These are phyloP conservation scores for Mirza zaza DNA, from an alignment of 2,113 vertebrate genomes.

Conservation along the genomic window DNA sequence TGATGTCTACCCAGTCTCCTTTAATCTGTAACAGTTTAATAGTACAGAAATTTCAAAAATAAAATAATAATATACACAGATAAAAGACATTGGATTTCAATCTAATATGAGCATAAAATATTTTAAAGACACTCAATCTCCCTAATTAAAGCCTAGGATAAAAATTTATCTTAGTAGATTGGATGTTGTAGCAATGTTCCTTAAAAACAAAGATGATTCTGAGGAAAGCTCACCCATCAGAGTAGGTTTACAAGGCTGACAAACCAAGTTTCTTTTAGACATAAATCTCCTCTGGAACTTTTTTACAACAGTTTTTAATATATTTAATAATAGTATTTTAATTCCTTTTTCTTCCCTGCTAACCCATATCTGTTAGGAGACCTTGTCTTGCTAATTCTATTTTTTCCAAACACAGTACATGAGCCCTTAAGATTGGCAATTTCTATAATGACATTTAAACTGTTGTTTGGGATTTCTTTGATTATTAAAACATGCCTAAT, in stretches of 20 bases:
- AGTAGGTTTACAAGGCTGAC: not conserved
- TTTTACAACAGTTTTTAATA: not conserved
- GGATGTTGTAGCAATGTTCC: not conserved
- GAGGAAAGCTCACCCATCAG: not conserved
- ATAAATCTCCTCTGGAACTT: not conserved
- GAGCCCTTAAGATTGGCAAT: not conserved
- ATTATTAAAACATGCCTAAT: not conserved
- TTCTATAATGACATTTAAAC: not conserved
- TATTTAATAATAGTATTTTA: not conserved
- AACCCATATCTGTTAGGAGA: not conserved
- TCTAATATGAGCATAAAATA: not conserved
- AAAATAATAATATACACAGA: not conserved
- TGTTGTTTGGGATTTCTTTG: not conserved
- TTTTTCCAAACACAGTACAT: not conserved
- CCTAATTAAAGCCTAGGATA: not conserved
- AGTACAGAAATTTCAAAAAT: not conserved
- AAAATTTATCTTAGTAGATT: not conserved
- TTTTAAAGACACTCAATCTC: not conserved
- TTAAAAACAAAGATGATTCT: slow-evolving; percentile 38
- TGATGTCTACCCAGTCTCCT: not conserved
- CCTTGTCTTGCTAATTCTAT: not conserved
- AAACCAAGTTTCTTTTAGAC: not conserved
- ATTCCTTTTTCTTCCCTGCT: not conserved
- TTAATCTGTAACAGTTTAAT: not conserved
- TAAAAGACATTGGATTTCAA: slow-evolving; percentile 5